Percentiles rank a stretch among this genome's conserved stretches.
Conservation (phyloP, 2,113 vertebrate genomes). For the Gymnorhina tibicen region DNA sequence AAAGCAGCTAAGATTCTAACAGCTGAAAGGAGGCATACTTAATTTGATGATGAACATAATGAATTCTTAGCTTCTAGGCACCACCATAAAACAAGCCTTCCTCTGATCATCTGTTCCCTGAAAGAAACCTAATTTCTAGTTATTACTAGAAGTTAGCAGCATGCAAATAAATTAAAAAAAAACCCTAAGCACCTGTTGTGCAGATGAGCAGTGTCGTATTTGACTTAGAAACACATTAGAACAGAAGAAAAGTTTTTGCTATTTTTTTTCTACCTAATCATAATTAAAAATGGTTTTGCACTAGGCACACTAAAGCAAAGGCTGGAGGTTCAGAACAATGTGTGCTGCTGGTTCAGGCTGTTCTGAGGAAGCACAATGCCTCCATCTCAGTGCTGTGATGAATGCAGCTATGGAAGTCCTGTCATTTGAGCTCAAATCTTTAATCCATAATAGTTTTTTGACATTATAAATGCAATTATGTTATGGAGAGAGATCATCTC, state of each 20-base stretch:
- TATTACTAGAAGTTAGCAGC: not conserved
- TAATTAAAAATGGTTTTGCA: not conserved
- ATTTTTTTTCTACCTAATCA: not conserved
- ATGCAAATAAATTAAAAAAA: not conserved
- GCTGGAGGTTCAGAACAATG: not conserved
- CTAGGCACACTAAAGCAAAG: rapidly evolving
- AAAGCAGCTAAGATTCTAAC: not conserved
- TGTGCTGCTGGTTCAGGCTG: not conserved
- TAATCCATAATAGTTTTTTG: not conserved
- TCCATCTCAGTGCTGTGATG: not conserved
- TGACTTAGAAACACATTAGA: not conserved
- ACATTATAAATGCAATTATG: not conserved
- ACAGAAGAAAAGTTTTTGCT: not conserved
- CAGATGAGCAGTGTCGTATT: not conserved
- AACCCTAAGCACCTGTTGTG: not conserved
- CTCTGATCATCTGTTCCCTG: not conserved
- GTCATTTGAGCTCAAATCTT: not conserved
- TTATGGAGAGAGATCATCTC: not conserved
- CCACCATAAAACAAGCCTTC: not conserved
- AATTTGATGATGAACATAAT: not conserved
- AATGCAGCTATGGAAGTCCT: not conserved
- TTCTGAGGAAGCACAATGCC: not conserved
- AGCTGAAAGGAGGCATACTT: not conserved
- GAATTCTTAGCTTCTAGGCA: not conserved
- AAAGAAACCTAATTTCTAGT: not conserved